Evolutionary conservation across 2,888 invertebrate genomes (phyloP).

Genomic region (Mesorhabditis spiculigera): DNA sequence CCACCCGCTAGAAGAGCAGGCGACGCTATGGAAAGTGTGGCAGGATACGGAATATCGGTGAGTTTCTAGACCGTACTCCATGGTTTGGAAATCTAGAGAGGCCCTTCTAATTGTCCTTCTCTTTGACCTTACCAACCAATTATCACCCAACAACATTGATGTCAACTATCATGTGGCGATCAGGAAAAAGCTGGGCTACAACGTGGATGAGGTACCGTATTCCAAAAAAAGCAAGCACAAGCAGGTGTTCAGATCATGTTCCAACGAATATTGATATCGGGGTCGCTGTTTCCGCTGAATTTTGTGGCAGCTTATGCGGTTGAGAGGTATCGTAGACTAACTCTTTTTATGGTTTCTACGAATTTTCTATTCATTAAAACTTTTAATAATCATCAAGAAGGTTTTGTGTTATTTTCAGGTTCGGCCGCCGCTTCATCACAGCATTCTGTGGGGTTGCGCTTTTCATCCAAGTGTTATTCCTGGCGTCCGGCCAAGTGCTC

Average conservation of each 20-base stretch:
- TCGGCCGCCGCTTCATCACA: neutral
- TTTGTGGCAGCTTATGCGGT: neutral
- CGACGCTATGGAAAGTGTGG: conserved; percentile 1
- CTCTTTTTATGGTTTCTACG: neutral
- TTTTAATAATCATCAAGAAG: neutral
- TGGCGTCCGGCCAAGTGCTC: neutral
- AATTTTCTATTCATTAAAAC: neutral
- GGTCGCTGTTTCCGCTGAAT: neutral
- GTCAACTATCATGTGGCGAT: conserved; percentile 4
- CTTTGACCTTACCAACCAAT: conserved; percentile 3
- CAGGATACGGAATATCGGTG: conserved; percentile 2
- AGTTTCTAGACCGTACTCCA: neutral
- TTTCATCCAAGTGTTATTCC: neutral
- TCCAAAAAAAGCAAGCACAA: no score
- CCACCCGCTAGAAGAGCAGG: conserved; percentile 2
- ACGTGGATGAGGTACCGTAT: neutral
- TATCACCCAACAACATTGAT: conserved; percentile 2
- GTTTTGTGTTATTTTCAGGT: neutral
- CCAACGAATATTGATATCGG: neutral
- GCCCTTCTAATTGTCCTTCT: neutral
- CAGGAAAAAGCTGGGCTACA: neutral
- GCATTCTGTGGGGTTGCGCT: neutral
- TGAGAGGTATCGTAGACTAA: neutral
- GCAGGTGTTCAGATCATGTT: conserved; percentile 1
- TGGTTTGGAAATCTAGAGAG: neutral